Conservation (phyloP, 2,888 invertebrate genomes). For the Plemyria rubiginata region DNA sequence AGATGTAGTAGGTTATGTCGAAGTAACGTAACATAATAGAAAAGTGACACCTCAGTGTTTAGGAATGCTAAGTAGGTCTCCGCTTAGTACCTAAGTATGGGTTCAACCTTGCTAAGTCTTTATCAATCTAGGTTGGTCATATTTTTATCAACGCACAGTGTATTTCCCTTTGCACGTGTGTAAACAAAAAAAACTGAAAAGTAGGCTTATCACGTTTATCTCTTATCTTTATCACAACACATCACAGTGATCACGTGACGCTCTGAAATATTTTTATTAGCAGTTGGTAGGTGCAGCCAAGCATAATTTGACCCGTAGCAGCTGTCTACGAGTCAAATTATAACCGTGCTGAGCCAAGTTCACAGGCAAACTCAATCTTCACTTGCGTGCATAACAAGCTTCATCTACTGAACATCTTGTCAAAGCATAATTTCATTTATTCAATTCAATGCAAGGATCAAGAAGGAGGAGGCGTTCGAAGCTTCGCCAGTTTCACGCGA, state of each 20-base stretch:
- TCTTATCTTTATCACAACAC: slow-evolving; percentile 1
- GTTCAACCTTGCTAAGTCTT: neutral
- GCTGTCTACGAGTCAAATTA: neutral
- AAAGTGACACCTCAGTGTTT: neutral
- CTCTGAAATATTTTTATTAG: neutral
- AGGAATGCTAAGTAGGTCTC: neutral
- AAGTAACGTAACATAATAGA: neutral
- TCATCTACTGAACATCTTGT: neutral
- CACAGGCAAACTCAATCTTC: neutral
- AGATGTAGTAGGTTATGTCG: neutral
- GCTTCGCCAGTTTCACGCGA: no score
- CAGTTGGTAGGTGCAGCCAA: neutral
- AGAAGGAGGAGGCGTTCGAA: no score
- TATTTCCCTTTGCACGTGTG: slow-evolving; percentile 31
- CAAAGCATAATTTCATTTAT: no score
- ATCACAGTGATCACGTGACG: neutral
- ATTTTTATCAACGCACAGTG: slow-evolving; percentile 47
- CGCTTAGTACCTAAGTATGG: neutral
- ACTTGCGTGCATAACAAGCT: neutral
- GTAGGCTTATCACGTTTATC: slow-evolving; percentile 1
- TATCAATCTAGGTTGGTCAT: slow-evolving; percentile 22
- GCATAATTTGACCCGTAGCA: no score
- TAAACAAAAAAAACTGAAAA: slow-evolving; percentile 3
- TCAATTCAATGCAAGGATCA: no score
- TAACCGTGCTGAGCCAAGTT: neutral